Evolutionary conservation across 1,140 invertebrate genomes (phyloP).

Genomic region (Diachasma alloeum): DNA sequence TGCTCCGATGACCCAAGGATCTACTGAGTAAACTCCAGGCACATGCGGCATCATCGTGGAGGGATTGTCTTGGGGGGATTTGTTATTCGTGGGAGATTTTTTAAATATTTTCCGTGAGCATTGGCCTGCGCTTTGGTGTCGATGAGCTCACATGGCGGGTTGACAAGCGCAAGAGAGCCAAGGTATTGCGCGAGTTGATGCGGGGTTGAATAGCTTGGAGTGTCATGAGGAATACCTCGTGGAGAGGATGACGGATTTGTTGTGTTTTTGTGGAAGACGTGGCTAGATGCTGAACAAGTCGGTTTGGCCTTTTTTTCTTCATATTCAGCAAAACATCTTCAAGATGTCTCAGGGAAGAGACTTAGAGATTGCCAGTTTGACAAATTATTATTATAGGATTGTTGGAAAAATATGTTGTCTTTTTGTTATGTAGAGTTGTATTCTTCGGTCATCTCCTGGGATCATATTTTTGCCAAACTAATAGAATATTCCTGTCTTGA

Average conservation of each 20-base stretch:
- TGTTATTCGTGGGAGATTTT: not conserved
- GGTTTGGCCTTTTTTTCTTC: not conserved
- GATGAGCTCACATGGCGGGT: not conserved
- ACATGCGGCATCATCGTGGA: not conserved
- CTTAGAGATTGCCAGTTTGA: too few relatives aligned
- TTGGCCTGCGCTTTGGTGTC: not conserved
- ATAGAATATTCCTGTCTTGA: too few relatives aligned
- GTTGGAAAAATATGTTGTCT: too few relatives aligned
- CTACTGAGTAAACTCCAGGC: not conserved
- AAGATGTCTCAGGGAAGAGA: too few relatives aligned
- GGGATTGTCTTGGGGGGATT: not conserved
- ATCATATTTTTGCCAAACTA: too few relatives aligned
- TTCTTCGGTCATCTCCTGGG: too few relatives aligned
- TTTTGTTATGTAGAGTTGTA: too few relatives aligned
- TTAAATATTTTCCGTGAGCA: not conserved
- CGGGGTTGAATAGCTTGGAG: not conserved
- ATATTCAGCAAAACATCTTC: not conserved
- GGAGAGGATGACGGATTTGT: not conserved
- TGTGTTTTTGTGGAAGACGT: not conserved
- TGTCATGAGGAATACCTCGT: not conserved
- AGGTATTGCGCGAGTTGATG: not conserved
- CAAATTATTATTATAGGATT: too few relatives aligned
- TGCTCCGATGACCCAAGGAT: slow-evolving; percentile 68
- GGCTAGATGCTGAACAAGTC: not conserved
- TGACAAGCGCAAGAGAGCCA: not conserved